A percentile compares a stretch with the other conserved stretches of the same genome.
Evolutionary conservation across 1,140 invertebrate genomes (phyloP).

Genomic region (Pseudomyrmex sp.): DNA sequence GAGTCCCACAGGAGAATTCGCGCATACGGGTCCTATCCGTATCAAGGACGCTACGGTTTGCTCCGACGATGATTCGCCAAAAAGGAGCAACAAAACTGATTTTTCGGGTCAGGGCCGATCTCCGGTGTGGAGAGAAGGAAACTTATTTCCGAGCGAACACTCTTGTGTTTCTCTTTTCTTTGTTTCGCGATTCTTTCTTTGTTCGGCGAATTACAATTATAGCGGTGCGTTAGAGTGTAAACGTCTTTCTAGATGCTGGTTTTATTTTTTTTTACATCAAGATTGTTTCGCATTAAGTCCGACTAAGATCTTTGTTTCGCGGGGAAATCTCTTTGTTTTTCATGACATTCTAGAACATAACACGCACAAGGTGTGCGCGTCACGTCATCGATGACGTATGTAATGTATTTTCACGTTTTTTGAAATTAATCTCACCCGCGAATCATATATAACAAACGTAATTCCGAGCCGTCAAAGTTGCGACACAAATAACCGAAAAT

Average conservation of each 20-base stretch:
- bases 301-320: neutral
- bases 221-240: neutral
- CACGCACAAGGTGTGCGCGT: too few species aligned
- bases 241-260: neutral
- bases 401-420: too few species aligned
- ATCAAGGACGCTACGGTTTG: constrained; percentile 75
- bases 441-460: too few species aligned
- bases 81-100: constrained; percentile 72
- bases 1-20: constrained; percentile 50
- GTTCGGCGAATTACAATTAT: neutral
- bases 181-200: neutral
- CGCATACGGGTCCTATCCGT: constrained; percentile 65
- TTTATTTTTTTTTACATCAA: neutral
- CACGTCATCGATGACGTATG: too few species aligned
- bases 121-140: constrained; percentile 11
- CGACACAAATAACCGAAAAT: too few species aligned
- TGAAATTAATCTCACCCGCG: too few species aligned
- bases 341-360: too few species aligned
- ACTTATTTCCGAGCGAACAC: constrained; percentile 33
- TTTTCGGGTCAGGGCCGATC: constrained; percentile 61
- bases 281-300: neutral
- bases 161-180: neutral
- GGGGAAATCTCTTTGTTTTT: too few species aligned
- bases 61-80: constrained; percentile 69
- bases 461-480: too few species aligned